These are phyloP conservation scores for Carcharodon carcharias DNA, from an alignment of 2,797 vertebrate genomes.

Conservation along the genomic window DNA sequence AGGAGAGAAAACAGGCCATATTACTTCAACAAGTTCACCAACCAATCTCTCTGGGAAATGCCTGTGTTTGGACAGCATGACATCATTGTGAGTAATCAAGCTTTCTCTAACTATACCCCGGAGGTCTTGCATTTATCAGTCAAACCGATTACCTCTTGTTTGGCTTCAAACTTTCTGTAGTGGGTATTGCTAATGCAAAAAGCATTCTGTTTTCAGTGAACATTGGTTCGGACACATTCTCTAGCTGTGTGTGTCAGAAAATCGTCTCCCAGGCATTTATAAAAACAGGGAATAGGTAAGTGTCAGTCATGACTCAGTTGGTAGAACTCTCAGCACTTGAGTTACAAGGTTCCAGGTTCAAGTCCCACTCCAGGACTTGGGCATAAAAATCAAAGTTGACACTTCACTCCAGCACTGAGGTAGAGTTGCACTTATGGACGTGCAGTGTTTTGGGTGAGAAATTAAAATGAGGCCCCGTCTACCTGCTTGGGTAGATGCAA, in stretches of 20 bases:
- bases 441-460: not conserved
- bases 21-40: slow-evolving; percentile 96
- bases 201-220: not conserved
- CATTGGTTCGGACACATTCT: not conserved
- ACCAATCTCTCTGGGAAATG: slow-evolving; percentile 97
- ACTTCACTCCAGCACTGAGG: not conserved
- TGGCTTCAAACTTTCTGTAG: not conserved
- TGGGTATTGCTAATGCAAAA: not conserved
- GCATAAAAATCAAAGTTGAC: not conserved
- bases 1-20: slow-evolving; percentile 89
- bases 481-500: not conserved
- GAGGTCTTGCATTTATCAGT: not conserved
- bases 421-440: not conserved
- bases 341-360: no score
- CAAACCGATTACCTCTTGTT: not conserved
- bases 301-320: no score
- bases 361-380: not conserved
- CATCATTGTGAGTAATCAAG: slow-evolving; percentile 80
- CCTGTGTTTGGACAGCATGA: slow-evolving; percentile 90
- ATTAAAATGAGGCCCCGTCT: not conserved
- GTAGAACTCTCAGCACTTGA: no score
- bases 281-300: not conserved
- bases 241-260: not conserved
- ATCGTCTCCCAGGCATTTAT: not conserved
- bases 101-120: not conserved